Evolutionary conservation across 2,888 invertebrate species (phyloP), one percentile per base, ranked within the genome.

Genomic region (Drosophila paramelanica): DNA sequence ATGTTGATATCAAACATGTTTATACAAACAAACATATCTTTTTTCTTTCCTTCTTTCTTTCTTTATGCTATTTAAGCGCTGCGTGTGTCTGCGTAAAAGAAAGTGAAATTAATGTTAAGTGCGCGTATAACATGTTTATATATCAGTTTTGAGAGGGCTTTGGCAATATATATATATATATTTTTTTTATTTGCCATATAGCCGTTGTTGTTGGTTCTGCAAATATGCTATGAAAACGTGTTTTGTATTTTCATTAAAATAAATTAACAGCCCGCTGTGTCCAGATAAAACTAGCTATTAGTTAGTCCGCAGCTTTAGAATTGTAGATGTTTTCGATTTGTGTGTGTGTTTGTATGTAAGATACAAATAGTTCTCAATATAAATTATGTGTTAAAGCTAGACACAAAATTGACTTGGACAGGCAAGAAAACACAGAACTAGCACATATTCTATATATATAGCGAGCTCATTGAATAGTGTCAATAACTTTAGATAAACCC

Each of bases 51-150:
- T 49, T 43, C 45, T 25, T 25, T 41, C 33, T 53, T 33, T 42
- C 13, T 36, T 39, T 20, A 13, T 55, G 56, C 59, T 57, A 58
- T 65, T 72, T 53, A 67, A 64, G 59, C 20, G 5, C 5, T 36
- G 42, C 39, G 49, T 57, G 58, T 60, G 31, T 69, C 64, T 70
- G 52, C 56, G 68, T 67, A 49, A 55, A 82, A 78, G 86, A 88
- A 89, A 89, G 89, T 88, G 88, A 89, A 88, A 89, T 88, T 88
- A 81, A 87, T 80, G 79, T 80, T 79, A 76, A 79, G 77, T 78
- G 81, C 74, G 74, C 79, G 73, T 75, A 74, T 71, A 73, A 74
- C 71, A 78, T 68, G 65, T 62, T 66, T 55, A 41, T 47, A 45
- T 50, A 5, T 60, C 27, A 62, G 72, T 76, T 67, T 76, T 62